Base-by-base conservation (phyloP, 1,140 invertebrate species). In the Danaus plexippus region DNA sequence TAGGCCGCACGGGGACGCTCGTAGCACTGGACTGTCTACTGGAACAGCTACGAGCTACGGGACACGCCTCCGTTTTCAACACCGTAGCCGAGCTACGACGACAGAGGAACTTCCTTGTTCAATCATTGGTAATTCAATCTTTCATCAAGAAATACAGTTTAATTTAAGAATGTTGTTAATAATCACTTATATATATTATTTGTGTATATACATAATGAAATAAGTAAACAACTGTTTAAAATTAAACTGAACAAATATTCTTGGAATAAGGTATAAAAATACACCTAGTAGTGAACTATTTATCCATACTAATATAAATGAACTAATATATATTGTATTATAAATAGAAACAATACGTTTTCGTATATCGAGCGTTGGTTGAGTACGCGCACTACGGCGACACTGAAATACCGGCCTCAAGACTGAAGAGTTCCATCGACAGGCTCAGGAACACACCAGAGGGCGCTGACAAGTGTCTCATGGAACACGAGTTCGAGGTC, bases 371-470 rank as follows among this genome's bases (percentile, higher is more conserved):
- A 49, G 95, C 97, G 47, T 81, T 99, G 11, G 93, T 98, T 83
- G 97, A 99, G 84, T 94, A 94, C 83, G 92, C 95, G 9, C 93
- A 97, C 63, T 98, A 97, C 88, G 96, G 96, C 3, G 95, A 97
- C 80, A 98, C 97, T 0, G 96, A 98, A 88, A 92, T 97, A 54
- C 88, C 89, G 42, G 91, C 92, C 0, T 87, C 89, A 9, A 89
- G 92, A 55, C 88, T 97, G 46, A 94, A 93, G 80, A 73, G 87
- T 9, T 87, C 89, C 10, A 88, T 94, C 15, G 93, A 95, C 66
- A 91, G 91, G 61, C 79, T 97, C 41, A 90, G 92, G 65, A 87
- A 86, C 58, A 90, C 88, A 12, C 80, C 88, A 0, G 88, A 88
- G 56, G 88, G 88, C 11, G 87, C 80, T 11, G 89, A 89, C 51